Evolutionary conservation across 2,888 invertebrate species (phyloP), one percentile per base, ranked within the genome.

Genomic region (Pammene aurita): DNA sequence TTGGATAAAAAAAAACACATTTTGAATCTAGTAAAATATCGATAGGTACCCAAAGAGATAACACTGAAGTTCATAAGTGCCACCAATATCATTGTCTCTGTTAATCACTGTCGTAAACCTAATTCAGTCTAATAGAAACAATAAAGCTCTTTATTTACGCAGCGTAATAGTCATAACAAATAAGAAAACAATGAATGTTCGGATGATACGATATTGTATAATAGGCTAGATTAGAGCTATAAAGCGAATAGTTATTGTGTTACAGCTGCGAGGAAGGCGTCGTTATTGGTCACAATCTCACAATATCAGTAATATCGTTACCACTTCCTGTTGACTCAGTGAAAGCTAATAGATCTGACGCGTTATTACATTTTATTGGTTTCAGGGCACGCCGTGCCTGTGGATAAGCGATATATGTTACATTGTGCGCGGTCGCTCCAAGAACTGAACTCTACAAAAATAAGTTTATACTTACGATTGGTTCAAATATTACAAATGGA

Each of bases 301-400:
- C 80, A 79, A 80, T 80, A 79, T 79, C 79, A 78, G 75, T 81
- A 79, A 82, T 81, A 80, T 77, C 80, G 80, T 82, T 79, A 81
- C 77, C 78, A 76, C 76, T 80, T 72, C 75, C 76, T 79, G 80
- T 81, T 80, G 78, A 77, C 80, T 82, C 79, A 76, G 78, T 79
- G 78, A 77, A 80, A 79, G 79, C 79, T 83, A 82, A 83, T 82
- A 82, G 81, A 81, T 80, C 79, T 79, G 79, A 79, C 80, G 80
- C 75, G 76, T 81, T 83, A 80, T 83, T 81, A 81, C 78, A 75
- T 82, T 81, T 80, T 81, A 81, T 80, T 66, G 64, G 65, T 56
- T 70, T 60, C 54, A 60, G 55, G 48, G 42, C 41, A 48, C 46
- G 55, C 44, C 14, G 26, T 14, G 60, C 52, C 42, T 42, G 41